Evolutionary conservation across 53 echinoderm and acorn worm genomes (phyloP).

Genomic region (Temnopleurus reevesii): DNA sequence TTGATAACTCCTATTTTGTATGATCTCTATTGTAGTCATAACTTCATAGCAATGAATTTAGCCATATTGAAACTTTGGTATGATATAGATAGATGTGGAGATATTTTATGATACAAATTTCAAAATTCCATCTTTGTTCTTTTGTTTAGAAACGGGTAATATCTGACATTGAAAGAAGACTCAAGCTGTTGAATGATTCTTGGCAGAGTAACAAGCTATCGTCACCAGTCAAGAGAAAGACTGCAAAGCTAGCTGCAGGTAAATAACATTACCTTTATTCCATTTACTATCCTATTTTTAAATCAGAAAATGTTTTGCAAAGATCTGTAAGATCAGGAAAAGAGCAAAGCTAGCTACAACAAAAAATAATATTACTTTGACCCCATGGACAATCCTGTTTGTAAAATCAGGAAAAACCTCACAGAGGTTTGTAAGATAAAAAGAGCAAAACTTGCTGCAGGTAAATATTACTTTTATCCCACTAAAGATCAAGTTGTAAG

Average conservation of each 20-base stretch:
- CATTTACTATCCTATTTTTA: no score
- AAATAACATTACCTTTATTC: neutral
- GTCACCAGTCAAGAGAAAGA: conserved; percentile 65
- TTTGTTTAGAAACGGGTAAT: conserved; percentile 65
- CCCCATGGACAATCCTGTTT: no score
- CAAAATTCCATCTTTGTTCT: neutral
- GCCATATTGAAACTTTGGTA: neutral
- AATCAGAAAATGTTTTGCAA: no score
- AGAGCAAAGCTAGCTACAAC: no score
- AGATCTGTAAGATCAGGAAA: no score
- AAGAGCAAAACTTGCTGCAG: no score
- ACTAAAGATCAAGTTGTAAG: no score
- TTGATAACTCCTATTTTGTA: neutral
- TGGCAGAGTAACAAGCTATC: conserved; percentile 78
- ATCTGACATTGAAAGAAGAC: conserved; percentile 74
- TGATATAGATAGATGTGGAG: neutral
- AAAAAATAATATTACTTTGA: no score
- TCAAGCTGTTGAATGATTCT: conserved; percentile 55
- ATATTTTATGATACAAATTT: no score
- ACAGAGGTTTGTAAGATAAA: no score
- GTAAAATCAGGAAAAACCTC: no score
- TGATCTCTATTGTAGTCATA: neutral
- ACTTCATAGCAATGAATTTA: neutral
- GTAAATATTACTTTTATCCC: no score
- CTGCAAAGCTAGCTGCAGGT: conserved; percentile 77